Conservation (phyloP, 2,113 vertebrate genomes). For the Physeter macrocephalus region DNA sequence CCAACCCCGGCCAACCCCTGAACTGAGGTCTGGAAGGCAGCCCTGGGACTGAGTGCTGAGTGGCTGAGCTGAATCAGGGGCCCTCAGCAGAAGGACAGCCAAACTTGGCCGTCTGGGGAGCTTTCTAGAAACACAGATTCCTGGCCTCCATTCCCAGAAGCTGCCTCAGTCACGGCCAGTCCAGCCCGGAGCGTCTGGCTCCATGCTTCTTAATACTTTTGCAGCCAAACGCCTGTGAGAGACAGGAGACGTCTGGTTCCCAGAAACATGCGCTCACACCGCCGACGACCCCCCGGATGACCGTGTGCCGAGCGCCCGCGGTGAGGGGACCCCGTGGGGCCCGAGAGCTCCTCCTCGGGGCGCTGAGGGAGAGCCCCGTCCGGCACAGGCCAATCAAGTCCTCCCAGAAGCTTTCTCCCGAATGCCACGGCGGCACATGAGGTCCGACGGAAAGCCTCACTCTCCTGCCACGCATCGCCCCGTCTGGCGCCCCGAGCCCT, state of each 20-base stretch:
- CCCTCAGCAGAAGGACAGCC: neutral
- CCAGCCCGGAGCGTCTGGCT: neutral
- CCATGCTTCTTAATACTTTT: neutral
- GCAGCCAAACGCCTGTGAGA: neutral
- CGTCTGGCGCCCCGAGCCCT: neutral
- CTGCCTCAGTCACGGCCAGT: neutral
- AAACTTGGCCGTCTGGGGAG: neutral
- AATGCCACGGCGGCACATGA: fast-evolving
- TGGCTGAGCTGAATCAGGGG: no score
- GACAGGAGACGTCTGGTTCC: neutral
- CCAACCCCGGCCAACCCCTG: neutral
- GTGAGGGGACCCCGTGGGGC: fast-evolving
- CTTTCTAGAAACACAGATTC: neutral
- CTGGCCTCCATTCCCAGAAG: neutral
- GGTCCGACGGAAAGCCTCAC: neutral
- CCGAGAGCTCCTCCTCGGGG: no score
- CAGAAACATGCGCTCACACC: neutral
- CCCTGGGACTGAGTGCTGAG: neutral
- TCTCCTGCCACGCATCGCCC: fast-evolving
- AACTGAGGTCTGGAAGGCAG: neutral
- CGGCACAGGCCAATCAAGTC: neutral
- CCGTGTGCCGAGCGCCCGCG: fast-evolving
- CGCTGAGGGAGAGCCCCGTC: neutral
- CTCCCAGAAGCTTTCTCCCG: neutral
- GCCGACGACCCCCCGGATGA: neutral